Percentiles rank a stretch among this genome's conserved stretches.
Evolutionary conservation across 2,113 vertebrate genomes (phyloP).

Genomic region (Siniperca chuatsi): DNA sequence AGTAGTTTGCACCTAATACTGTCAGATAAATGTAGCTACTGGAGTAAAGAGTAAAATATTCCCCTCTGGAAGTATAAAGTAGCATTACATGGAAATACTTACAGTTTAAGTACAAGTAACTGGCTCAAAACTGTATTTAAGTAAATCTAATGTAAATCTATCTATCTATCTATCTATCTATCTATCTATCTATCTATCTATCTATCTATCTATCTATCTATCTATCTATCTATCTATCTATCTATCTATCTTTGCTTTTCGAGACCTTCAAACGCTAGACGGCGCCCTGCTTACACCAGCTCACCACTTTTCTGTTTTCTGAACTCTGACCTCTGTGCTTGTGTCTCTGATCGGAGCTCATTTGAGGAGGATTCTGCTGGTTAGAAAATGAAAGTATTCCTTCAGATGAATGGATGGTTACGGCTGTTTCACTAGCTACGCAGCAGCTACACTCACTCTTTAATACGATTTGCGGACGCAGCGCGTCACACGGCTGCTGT

Average conservation of each 20-base stretch:
- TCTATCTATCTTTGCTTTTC: neutral
- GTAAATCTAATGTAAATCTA: no score
- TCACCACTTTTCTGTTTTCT: neutral
- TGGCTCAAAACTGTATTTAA: no score
- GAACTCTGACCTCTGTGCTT: constrained; percentile 57
- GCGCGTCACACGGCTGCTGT: neutral
- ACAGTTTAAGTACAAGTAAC: no score
- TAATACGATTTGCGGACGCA: neutral
- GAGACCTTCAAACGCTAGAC: constrained; percentile 35
- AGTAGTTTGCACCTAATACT: neutral
- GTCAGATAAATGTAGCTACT: neutral
- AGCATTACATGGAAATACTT: no score
- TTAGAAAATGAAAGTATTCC: constrained; percentile 39
- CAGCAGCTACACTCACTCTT: neutral
- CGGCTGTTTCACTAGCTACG: neutral
- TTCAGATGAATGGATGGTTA: constrained; percentile 1
- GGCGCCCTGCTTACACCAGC: constrained; percentile 29
- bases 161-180: constrained; percentile 4
- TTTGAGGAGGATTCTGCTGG: constrained; percentile 25
- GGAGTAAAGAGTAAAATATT: no score
- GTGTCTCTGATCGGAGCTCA: constrained; percentile 27
- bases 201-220: constrained; percentile 8
- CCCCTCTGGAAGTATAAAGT: no score
- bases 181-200: constrained; percentile 6
- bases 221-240: neutral